These are phyloP conservation scores for Arrhopalites spinosus DNA, from an alignment of 2,888 invertebrate genomes.

Conservation along the genomic window DNA sequence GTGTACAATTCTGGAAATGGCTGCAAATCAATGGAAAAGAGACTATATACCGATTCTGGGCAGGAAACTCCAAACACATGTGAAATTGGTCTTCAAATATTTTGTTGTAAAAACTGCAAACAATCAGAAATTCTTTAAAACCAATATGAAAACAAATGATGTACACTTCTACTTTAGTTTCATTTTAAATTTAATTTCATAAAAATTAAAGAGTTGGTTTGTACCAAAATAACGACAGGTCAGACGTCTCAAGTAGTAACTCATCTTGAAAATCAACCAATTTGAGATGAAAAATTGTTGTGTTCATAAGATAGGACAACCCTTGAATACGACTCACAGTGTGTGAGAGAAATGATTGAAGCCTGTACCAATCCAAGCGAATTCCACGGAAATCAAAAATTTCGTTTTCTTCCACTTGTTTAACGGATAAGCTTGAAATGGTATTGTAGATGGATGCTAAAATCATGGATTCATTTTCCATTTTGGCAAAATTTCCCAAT, in stretches of 20 bases:
- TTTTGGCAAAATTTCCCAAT: constrained; percentile 79
- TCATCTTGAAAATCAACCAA: constrained; percentile 98
- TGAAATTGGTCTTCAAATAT: constrained; percentile 98
- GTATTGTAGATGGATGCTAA: constrained; percentile 89
- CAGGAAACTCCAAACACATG: constrained; percentile 98
- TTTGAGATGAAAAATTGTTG: constrained; percentile 93
- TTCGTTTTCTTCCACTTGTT: constrained; percentile 96
- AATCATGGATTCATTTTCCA: constrained; percentile 93
- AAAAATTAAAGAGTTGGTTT: neutral
- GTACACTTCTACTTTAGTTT: too few relatives aligned
- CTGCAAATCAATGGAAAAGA: constrained; percentile 97
- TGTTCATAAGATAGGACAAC: constrained; percentile 89
- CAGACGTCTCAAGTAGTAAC: constrained; percentile 94
- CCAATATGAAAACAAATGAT: too few relatives aligned
- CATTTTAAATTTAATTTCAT: neutral
- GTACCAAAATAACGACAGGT: constrained; percentile 92
- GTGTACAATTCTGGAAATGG: constrained; percentile 97
- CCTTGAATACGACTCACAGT: constrained; percentile 64
- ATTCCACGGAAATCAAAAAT: constrained; percentile 94
- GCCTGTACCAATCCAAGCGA: constrained; percentile 94
- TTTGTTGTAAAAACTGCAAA: constrained; percentile 82
- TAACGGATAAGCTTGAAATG: constrained; percentile 81
- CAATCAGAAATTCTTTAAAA: neutral
- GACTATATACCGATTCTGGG: constrained; percentile 96
- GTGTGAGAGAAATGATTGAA: constrained; percentile 92